Evolutionary conservation across 1,140 invertebrate genomes (phyloP).

Genomic region (Holcopasites calliopsidis): DNA sequence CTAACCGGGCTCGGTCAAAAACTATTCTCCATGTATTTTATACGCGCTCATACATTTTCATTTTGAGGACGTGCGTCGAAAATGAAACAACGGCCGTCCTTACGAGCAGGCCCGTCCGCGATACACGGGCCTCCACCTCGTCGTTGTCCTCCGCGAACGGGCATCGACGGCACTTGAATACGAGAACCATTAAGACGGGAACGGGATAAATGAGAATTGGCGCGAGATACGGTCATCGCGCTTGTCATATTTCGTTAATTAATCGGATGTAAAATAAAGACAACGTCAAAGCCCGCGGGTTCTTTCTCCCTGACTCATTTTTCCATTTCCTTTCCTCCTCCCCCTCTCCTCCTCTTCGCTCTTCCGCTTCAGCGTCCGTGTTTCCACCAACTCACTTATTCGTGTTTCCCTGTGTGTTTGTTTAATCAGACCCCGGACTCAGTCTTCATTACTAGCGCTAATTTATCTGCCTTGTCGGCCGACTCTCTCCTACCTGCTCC

Average conservation of each 20-base stretch:
- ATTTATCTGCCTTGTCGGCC: slow-evolving; percentile 74
- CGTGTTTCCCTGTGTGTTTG: slow-evolving; percentile 73
- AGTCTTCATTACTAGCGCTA: slow-evolving; percentile 75
- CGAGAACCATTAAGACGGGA: slow-evolving; percentile 20
- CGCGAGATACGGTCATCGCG: slow-evolving; percentile 24
- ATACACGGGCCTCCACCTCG: neutral
- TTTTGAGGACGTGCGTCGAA: slow-evolving; percentile 50
- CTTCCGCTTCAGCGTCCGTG: neutral
- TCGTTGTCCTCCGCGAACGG: neutral
- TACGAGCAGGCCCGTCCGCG: neutral
- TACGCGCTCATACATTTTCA: slow-evolving; percentile 47
- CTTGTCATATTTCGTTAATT: slow-evolving; percentile 61
- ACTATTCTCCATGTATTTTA: slow-evolving; percentile 41
- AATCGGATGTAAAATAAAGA: slow-evolving; percentile 69
- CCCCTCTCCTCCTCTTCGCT: slow-evolving; percentile 1
- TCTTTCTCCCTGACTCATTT: too few relatives aligned
- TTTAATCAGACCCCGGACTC: slow-evolving; percentile 76
- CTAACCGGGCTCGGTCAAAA: slow-evolving; percentile 33
- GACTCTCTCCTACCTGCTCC: slow-evolving; percentile 52
- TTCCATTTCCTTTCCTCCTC: slow-evolving; percentile 6
- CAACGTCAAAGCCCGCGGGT: slow-evolving; percentile 48
- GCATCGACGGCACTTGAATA: neutral
- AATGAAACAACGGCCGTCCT: slow-evolving; percentile 41
- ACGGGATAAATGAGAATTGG: slow-evolving; percentile 21
- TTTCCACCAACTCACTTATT: too few relatives aligned